Conservation (phyloP, 1,140 invertebrate genomes). For the Matsumurasca onukii region DNA sequence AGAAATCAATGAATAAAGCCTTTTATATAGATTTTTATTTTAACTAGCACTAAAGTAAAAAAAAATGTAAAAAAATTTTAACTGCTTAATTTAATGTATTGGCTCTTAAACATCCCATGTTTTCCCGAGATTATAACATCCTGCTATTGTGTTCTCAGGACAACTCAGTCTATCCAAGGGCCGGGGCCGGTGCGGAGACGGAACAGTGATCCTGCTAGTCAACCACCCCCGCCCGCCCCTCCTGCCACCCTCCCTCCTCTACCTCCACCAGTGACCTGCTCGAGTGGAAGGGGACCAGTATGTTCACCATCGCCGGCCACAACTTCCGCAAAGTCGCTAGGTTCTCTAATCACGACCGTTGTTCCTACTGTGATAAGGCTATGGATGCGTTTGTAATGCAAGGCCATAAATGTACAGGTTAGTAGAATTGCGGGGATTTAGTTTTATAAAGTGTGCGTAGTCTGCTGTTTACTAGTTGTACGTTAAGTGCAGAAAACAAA, state of each 20-base stretch:
- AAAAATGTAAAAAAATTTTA: too few species aligned
- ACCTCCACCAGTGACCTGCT: conserved; percentile 49
- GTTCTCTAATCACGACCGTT: conserved; percentile 75
- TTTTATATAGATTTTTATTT: too few species aligned
- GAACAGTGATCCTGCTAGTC: conserved; percentile 72
- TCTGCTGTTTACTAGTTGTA: too few species aligned
- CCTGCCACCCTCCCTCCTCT: conserved; percentile 37
- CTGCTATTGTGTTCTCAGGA: too few species aligned
- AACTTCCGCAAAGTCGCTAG: conserved; percentile 69
- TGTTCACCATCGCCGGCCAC: conserved; percentile 68
- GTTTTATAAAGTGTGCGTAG: too few species aligned
- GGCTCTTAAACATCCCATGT: too few species aligned
- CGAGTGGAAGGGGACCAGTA: conserved; percentile 55
- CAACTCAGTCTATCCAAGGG: background rate
- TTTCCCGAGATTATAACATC: too few species aligned
- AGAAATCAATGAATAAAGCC: too few species aligned
- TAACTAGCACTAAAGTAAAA: too few species aligned
- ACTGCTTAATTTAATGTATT: too few species aligned
- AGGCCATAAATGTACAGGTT: conserved; percentile 74
- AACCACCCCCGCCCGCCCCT: conserved; percentile 42
- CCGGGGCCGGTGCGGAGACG: conserved; percentile 57
- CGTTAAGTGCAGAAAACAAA: too few species aligned
- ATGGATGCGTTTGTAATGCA: conserved; percentile 80
- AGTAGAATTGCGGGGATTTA: too few species aligned
- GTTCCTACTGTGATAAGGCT: conserved; percentile 70